phyloP scores from a whole-genome alignment of 2,797 vertebrate species.

The Spatula versicolor region DNA sequence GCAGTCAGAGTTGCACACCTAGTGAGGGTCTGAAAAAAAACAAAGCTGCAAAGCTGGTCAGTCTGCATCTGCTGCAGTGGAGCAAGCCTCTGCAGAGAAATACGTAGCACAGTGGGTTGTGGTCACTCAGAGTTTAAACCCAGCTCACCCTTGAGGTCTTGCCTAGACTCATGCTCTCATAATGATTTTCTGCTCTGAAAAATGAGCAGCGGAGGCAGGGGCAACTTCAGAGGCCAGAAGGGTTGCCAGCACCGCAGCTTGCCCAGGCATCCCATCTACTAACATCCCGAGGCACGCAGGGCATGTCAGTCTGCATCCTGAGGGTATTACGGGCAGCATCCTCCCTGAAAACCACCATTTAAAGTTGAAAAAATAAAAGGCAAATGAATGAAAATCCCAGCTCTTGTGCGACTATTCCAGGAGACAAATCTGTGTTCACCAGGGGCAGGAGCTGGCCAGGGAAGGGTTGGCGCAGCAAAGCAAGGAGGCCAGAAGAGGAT shows the following conservation, averaged over 20 bases:
- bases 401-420: neutral
- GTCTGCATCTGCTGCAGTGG: neutral
- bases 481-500: neutral
- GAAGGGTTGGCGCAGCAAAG: neutral
- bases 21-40: neutral
- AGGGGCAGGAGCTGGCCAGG: rapidly evolving
- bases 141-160: neutral
- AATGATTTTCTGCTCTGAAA: neutral
- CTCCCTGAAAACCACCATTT: neutral
- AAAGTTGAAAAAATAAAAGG: neutral
- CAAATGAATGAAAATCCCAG: too few species aligned
- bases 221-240: neutral
- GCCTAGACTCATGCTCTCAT: neutral
- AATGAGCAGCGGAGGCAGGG: neutral
- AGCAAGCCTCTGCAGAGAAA: neutral
- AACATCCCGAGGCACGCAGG: neutral
- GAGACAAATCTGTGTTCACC: neutral
- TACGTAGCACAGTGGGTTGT: rapidly evolving
- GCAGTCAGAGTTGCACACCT: neutral
- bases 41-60: neutral
- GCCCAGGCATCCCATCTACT: neutral
- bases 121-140: neutral
- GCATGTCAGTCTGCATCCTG: neutral
- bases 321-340: neutral
- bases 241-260: neutral